Percentiles rank a stretch among this genome's conserved stretches.
These are phyloP conservation scores for Magallana gigas DNA, from an alignment of 1,140 invertebrate species.

Conservation along the genomic window DNA sequence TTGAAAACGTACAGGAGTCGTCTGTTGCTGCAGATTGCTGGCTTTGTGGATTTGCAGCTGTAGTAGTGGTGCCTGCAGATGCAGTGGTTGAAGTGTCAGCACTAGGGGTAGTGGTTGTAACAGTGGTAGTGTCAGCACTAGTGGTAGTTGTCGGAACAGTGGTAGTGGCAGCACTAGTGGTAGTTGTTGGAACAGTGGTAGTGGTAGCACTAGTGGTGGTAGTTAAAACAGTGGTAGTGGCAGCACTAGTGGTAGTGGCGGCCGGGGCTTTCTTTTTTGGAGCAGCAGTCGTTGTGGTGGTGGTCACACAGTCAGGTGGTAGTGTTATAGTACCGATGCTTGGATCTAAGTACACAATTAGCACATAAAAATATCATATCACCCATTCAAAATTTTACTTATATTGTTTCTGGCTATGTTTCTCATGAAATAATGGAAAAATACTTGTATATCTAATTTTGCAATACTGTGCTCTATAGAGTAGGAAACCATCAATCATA, in stretches of 20 bases:
- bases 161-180: background rate
- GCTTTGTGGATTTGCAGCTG: background rate
- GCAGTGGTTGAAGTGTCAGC: background rate
- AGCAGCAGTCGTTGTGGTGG: background rate
- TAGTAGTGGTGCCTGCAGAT: background rate
- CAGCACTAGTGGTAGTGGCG: background rate
- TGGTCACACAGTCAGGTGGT: slow-evolving; percentile 2
- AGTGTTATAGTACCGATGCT: background rate
- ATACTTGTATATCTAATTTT: too few relatives aligned
- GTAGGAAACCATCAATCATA: too few relatives aligned
- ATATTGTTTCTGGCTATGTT: too few relatives aligned
- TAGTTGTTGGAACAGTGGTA: background rate
- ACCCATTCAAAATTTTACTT: too few relatives aligned
- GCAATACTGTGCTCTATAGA: too few relatives aligned
- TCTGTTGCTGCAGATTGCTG: background rate
- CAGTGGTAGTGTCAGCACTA: background rate
- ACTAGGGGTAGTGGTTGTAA: background rate
- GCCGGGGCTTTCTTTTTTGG: background rate
- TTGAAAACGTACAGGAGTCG: background rate
- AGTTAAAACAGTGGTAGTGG: background rate
- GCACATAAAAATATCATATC: too few relatives aligned
- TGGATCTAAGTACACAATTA: background rate
- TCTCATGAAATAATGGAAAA: too few relatives aligned
- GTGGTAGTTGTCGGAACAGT: background rate
- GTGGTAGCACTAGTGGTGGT: background rate